Conservation (phyloP, 2,113 vertebrate genomes). For the Seriola dumerili region DNA sequence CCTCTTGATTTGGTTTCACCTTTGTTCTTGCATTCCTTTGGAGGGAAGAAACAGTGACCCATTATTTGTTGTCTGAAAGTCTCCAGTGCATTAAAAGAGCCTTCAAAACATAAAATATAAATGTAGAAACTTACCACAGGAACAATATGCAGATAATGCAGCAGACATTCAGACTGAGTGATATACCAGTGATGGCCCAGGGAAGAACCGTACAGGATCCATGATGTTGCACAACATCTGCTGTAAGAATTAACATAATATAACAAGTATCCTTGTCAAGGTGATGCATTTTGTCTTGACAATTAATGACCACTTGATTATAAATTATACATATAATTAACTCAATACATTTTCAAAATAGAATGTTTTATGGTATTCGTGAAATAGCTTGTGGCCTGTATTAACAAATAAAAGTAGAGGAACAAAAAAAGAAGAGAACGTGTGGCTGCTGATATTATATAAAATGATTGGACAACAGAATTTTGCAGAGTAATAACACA, state of each 20-base stretch:
- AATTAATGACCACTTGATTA: too few relatives aligned
- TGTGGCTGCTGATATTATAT: too few relatives aligned
- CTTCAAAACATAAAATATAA: background rate
- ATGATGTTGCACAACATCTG: background rate
- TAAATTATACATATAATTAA: too few relatives aligned
- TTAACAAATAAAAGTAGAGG: too few relatives aligned
- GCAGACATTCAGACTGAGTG: slow-evolving; percentile 24
- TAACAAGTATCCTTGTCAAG: too few relatives aligned
- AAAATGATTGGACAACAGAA: too few relatives aligned
- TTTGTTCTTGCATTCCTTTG: slow-evolving; percentile 23
- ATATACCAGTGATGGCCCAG: slow-evolving; percentile 31
- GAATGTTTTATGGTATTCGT: too few relatives aligned
- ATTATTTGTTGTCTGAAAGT: background rate
- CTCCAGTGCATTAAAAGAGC: background rate
- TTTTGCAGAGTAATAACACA: too few relatives aligned
- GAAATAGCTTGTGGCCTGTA: too few relatives aligned
- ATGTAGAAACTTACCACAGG: slow-evolving; percentile 16
- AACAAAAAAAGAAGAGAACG: too few relatives aligned
- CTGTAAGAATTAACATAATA: background rate
- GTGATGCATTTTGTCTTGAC: too few relatives aligned
- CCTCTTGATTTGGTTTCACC: slow-evolving; percentile 17
- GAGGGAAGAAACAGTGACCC: background rate
- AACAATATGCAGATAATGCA: background rate
- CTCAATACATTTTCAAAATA: too few relatives aligned
- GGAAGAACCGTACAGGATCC: background rate